A percentile compares a stretch with the other conserved stretches of the same genome.
Conservation (phyloP, 2,113 vertebrate genomes). For the Oceanodroma tethys region DNA sequence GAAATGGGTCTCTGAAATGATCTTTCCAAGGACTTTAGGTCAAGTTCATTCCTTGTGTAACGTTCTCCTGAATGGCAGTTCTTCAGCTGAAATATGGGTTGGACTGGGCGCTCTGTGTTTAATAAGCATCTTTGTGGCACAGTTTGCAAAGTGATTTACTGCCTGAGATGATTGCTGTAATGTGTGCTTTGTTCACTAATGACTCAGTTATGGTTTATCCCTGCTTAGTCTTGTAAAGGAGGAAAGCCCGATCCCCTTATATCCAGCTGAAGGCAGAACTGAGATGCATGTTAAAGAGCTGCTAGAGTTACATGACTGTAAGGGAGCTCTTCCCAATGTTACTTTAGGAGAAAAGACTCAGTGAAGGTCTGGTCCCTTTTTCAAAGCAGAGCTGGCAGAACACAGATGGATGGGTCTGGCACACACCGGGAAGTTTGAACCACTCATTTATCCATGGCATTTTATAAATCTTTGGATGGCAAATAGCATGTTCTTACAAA, state of each 20-base stretch:
- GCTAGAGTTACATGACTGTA: not conserved
- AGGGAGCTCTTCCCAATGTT: not conserved
- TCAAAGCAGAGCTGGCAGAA: not conserved
- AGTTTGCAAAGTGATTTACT: not conserved
- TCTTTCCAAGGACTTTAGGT: not conserved
- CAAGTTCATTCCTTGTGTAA: not conserved
- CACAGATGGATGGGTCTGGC: not conserved
- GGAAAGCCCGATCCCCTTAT: not conserved
- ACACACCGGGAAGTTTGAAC: not conserved
- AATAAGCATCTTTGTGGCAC: not conserved
- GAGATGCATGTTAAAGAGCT: not conserved
- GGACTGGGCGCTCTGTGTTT: not conserved
- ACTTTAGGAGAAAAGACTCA: not conserved
- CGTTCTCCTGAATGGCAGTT: not conserved
- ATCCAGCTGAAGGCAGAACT: not conserved
- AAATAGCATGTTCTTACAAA: not conserved
- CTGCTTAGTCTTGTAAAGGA: not conserved
- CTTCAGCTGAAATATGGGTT: not conserved
- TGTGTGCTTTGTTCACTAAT: not conserved
- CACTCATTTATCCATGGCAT: not conserved
- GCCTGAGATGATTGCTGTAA: not conserved
- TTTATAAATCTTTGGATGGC: not conserved
- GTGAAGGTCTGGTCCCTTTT: not conserved
- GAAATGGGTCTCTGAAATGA: not conserved
- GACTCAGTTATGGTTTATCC: not conserved